These are phyloP conservation scores for Sturnira hondurensis DNA, from an alignment of 2,113 vertebrate species.

Conservation along the genomic window DNA sequence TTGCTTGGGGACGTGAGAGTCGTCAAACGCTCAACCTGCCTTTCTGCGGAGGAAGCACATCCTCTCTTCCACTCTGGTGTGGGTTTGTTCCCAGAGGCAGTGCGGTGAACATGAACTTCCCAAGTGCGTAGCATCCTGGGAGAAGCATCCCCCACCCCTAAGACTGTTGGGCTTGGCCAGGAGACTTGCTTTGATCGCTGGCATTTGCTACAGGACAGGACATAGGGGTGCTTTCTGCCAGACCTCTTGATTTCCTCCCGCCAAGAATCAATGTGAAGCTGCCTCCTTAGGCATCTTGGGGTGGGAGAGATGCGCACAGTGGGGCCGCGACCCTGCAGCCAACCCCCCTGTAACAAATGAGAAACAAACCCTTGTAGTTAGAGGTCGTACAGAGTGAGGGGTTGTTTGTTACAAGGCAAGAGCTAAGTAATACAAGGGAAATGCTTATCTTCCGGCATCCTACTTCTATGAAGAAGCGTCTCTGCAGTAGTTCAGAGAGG, in stretches of 20 bases:
- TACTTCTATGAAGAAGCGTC: background rate
- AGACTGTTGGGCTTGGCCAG: background rate
- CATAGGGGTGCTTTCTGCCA: background rate
- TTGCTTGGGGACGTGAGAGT: background rate
- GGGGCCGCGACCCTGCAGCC: background rate
- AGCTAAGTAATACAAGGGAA: background rate
- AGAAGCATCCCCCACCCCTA: background rate
- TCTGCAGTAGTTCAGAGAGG: background rate
- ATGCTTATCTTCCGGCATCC: background rate
- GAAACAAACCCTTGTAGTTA: background rate
- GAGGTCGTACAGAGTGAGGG: background rate
- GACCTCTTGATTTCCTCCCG: background rate
- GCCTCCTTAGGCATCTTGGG: background rate
- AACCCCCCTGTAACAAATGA: background rate
- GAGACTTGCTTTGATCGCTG: background rate
- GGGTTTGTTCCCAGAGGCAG: background rate
- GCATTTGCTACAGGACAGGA: background rate
- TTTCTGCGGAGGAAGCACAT: background rate
- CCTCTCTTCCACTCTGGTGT: background rate
- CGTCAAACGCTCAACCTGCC: background rate
- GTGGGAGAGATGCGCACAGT: fast-evolving
- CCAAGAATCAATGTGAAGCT: background rate
- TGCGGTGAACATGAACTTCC: background rate
- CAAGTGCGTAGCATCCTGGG: background rate
- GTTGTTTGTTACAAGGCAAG: background rate